Percentiles rank a stretch among this genome's conserved stretches.
Evolutionary conservation across 2,888 invertebrate species (phyloP).

Genomic region (Lasioglossum vierecki): DNA sequence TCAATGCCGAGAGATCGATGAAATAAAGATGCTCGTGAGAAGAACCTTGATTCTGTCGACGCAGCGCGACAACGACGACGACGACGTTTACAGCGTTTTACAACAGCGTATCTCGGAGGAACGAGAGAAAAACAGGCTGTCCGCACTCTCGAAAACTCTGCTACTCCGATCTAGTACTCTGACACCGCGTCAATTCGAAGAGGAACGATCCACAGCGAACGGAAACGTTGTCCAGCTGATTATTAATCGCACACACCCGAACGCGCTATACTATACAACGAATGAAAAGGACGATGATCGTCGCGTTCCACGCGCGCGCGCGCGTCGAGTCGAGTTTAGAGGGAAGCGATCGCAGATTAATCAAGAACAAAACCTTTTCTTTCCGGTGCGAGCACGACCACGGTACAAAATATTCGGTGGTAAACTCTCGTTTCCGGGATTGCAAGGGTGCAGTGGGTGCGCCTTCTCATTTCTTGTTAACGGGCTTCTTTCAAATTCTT

Average conservation of each 20-base stretch:
- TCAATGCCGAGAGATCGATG: slow-evolving; percentile 8
- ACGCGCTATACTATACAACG: slow-evolving; percentile 41
- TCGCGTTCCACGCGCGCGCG: slow-evolving; percentile 29
- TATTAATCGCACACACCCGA: slow-evolving; percentile 17
- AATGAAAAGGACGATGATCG: slow-evolving; percentile 58
- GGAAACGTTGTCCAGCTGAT: background rate
- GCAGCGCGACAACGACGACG: background rate
- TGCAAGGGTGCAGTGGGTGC: no score
- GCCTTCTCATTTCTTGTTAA: no score
- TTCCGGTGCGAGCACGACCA: slow-evolving; percentile 67
- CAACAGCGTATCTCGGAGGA: background rate
- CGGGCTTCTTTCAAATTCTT: slow-evolving; percentile 72
- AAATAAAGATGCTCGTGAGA: background rate
- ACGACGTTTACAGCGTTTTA: background rate
- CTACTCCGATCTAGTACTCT: background rate
- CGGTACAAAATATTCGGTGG: slow-evolving; percentile 64
- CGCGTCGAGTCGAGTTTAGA: background rate
- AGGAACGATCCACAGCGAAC: background rate
- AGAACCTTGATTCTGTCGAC: background rate
- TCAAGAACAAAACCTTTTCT: slow-evolving; percentile 59
- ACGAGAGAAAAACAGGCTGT: background rate
- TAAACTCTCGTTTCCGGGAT: no score
- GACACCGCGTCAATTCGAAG: background rate
- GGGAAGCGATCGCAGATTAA: slow-evolving; percentile 18
- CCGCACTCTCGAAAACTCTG: background rate